Evolutionary conservation across 2,888 invertebrate species (phyloP), one percentile per base, ranked within the genome.

Genomic region (Hyposoter dolosus): DNA sequence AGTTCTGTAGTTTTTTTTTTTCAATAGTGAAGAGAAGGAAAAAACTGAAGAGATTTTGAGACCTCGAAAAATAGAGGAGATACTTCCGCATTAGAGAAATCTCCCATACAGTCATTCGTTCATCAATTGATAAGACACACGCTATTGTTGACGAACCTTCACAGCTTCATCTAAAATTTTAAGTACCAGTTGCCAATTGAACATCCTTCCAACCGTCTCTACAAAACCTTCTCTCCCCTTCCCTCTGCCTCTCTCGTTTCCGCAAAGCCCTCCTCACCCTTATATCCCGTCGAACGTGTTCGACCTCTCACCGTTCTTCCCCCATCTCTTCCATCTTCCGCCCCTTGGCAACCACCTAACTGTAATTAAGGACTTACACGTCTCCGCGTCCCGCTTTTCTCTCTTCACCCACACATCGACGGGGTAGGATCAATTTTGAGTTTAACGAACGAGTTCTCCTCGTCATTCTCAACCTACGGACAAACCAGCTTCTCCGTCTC

Each of bases 391-490:
- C 74, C 65, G 82, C 72, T 72, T 82, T 80, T 76, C 82, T 75
- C 80, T 81, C 83, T 6, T 60, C 71, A 47, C 68, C 65, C 74
- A 72, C 74, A 84, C 84, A 86, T 91, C 85, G 88, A 89, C 89
- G 74, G 85, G 74, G 86, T 77, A 89, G 88, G 91, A 92, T 92
- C 91, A 91, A 92, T 91, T 92, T 92, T 91, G 91, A 92, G 90
- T 92, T 92, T 89, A 91, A 91, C 91, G 91, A 91, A 92, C 88
- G 91, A 91, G 90, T 89, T 90, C 89, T 88, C 88, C 88, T 88
- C 87, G 88, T 89, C 88, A 86, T 83, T 83, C 83, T 75, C 78
- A 60, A 71, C 79, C 78, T 50, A 66, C 80, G 19, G 80, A 78
- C 69, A 69, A 69, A 81, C 74, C 32, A 40, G 81, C 45, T 4